Percentiles rank a stretch among this genome's conserved stretches.
These are phyloP conservation scores for Wiebesia pumilae DNA, from an alignment of 1,140 invertebrate genomes.

Conservation along the genomic window DNA sequence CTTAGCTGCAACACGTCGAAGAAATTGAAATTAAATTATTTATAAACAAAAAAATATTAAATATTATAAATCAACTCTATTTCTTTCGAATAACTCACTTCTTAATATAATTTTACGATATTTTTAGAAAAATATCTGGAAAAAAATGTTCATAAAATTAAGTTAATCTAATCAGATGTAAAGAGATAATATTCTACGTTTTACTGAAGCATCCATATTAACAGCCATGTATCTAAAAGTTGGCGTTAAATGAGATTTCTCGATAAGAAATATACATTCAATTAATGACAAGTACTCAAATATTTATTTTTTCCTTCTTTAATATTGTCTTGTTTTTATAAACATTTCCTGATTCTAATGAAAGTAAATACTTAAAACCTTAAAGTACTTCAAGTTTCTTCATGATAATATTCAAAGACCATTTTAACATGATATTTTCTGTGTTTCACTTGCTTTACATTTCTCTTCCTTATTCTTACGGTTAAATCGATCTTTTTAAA, in stretches of 20 bases:
- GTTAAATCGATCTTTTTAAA: not conserved
- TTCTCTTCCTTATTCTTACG: not conserved
- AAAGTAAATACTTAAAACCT: no score
- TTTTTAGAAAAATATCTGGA: not conserved
- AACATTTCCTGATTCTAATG: no score
- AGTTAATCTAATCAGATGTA: not conserved
- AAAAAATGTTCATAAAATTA: not conserved
- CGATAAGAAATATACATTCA: not conserved
- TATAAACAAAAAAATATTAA: not conserved
- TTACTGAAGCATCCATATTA: not conserved
- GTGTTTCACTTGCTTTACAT: not conserved
- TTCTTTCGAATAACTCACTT: not conserved
- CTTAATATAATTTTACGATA: not conserved
- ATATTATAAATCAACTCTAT: not conserved
- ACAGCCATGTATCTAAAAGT: not conserved
- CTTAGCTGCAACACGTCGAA: slow-evolving; percentile 2
- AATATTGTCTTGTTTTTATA: no score
- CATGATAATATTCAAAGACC: not conserved
- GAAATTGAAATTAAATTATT: slow-evolving; percentile 6
- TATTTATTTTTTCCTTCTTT: no score
- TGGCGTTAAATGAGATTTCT: not conserved
- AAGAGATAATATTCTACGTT: not conserved
- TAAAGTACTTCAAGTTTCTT: no score
- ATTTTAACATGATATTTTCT: not conserved
- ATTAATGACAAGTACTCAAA: no score